Conservation (phyloP, 2,797 vertebrate species). For the Gymnocypris eckloni region DNA sequence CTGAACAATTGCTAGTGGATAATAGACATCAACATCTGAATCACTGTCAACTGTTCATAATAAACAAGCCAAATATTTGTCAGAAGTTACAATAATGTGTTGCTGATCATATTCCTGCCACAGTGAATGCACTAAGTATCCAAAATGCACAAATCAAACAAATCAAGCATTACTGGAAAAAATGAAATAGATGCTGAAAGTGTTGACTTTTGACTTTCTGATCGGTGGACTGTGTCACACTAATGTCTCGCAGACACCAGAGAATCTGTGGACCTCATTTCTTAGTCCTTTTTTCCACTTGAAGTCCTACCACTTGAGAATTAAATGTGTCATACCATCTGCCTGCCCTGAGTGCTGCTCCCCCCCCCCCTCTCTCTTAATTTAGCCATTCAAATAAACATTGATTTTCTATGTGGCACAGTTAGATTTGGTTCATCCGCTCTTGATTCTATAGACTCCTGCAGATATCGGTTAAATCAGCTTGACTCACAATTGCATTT, state of each 20-base stretch:
- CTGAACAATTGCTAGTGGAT: neutral
- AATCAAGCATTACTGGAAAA: constrained; percentile 13
- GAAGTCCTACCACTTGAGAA: constrained; percentile 67
- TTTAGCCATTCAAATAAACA: constrained; percentile 64
- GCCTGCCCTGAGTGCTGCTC: constrained; percentile 68
- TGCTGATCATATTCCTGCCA: neutral
- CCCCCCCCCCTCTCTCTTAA: constrained; percentile 53
- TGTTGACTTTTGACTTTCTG: constrained; percentile 55
- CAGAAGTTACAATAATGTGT: neutral
- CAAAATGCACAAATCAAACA: constrained; percentile 9
- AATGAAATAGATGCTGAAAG: constrained; percentile 32
- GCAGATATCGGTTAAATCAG: constrained; percentile 45
- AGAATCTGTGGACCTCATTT: constrained; percentile 61
- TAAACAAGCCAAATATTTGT: neutral
- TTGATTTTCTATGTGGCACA: constrained; percentile 66
- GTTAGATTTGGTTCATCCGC: constrained; percentile 17
- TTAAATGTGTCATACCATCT: constrained; percentile 76
- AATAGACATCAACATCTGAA: neutral
- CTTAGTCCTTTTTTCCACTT: constrained; percentile 62
- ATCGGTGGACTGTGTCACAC: constrained; percentile 38
- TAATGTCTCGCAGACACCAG: constrained; percentile 54
- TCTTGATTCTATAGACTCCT: constrained; percentile 30
- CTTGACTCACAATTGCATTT: neutral
- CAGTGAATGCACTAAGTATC: neutral
- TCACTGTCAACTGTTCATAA: neutral